phyloP scores from a whole-genome alignment of 2,113 vertebrate genomes.

The Bettongia penicillata region DNA sequence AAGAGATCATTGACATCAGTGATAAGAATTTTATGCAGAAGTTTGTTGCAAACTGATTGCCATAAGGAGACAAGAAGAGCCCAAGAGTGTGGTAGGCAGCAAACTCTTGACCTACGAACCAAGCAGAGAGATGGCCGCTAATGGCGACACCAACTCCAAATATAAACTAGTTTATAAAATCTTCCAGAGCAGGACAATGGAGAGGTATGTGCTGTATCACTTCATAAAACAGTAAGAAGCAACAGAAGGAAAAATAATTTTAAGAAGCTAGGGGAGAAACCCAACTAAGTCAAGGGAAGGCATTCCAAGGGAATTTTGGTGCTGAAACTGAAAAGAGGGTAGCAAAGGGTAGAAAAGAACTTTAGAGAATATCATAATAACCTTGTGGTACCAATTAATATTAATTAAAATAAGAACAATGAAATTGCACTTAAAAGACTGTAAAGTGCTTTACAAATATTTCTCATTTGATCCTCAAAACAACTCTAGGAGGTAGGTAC shows the following conservation, averaged over 20 bases:
- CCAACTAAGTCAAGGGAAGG: neutral
- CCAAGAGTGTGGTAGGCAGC: neutral
- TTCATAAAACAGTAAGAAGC: neutral
- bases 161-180: no score
- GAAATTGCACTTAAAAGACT: neutral
- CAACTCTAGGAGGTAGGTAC: neutral
- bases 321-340: neutral
- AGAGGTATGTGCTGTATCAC: neutral
- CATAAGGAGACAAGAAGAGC: neutral
- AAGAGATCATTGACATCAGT: neutral
- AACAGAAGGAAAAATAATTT: neutral
- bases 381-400: neutral
- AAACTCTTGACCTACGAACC: neutral
- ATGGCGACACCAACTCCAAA: neutral
- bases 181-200: neutral
- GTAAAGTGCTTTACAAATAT: no score
- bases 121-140: neutral
- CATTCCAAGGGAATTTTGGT: neutral
- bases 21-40: neutral
- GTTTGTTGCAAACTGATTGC: neutral
- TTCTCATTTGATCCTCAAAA: neutral
- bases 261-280: neutral
- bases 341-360: neutral
- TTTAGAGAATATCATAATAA: neutral
- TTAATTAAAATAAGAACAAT: neutral